Evolutionary conservation across 2,113 vertebrate genomes (phyloP).

Genomic region (Cisticola juncidis): DNA sequence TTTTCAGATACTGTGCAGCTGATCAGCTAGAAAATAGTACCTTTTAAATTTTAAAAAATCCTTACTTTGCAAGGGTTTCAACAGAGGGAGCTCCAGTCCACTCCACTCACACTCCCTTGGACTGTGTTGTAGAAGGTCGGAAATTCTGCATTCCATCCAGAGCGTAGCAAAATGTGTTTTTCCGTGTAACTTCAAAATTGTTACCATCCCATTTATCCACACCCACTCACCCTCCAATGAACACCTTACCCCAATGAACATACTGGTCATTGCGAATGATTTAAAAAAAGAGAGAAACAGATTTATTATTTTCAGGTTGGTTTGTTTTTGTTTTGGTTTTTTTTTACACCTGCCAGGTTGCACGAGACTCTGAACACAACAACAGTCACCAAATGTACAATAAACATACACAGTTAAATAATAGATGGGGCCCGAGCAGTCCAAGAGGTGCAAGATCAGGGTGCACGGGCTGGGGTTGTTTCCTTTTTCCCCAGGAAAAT

Average conservation of each 20-base stretch:
- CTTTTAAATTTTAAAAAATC: not conserved
- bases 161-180: not conserved
- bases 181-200: not conserved
- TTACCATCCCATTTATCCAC: not conserved
- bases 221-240: not conserved
- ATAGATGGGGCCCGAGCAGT: constrained; percentile 35
- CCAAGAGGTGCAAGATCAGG: not conserved
- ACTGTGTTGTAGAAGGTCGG: rapidly evolving
- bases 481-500: not conserved
- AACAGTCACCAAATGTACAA: constrained; percentile 73
- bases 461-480: rapidly evolving
- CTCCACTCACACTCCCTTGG: not conserved
- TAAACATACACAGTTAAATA: constrained; percentile 76
- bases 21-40: not conserved
- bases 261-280: rapidly evolving
- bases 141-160: not conserved
- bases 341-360: constrained; percentile 50
- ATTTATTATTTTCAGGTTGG: constrained; percentile 57
- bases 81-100: not conserved
- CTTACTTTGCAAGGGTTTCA: not conserved
- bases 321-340: not conserved
- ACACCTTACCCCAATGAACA: not conserved
- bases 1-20: not conserved
- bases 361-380: constrained; percentile 73
- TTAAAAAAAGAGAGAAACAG: not conserved